Conservation (phyloP, 2,888 invertebrate genomes). For the Hipparchia sbordonii region DNA sequence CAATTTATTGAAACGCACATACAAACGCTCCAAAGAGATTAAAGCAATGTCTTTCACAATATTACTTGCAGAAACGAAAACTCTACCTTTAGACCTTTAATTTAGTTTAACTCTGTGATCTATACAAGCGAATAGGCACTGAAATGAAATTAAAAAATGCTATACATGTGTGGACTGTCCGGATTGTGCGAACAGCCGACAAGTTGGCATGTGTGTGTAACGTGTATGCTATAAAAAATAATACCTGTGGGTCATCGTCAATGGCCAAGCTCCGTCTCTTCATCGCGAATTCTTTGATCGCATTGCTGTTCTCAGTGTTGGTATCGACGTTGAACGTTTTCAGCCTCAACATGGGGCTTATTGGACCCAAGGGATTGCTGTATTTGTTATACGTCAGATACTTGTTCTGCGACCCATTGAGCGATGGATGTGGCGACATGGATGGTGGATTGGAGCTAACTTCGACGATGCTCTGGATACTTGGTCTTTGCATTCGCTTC, state of each 20-base stretch:
- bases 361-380: conserved; percentile 61
- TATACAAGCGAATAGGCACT: too few relatives aligned
- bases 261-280: conserved; percentile 69
- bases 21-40: too few relatives aligned
- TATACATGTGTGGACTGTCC: not conserved
- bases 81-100: too few relatives aligned
- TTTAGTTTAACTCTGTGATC: too few relatives aligned
- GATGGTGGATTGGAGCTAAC: conserved; percentile 59
- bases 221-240: conserved; percentile 14
- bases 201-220: conserved; percentile 1
- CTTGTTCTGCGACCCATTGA: conserved; percentile 57
- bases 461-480: conserved; percentile 82
- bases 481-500: conserved; percentile 82
- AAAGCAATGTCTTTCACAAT: too few relatives aligned
- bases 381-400: conserved; percentile 77
- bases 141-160: too few relatives aligned
- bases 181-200: not conserved
- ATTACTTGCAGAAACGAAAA: too few relatives aligned
- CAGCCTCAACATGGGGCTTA: conserved; percentile 69
- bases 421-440: conserved; percentile 54
- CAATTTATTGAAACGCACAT: too few relatives aligned
- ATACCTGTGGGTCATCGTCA: conserved; percentile 73
- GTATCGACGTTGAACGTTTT: conserved; percentile 76
- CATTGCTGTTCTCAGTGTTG: conserved; percentile 66
- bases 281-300: conserved; percentile 66